Evolutionary conservation across 2,888 invertebrate species (phyloP).

Genomic region (Orchesella flavescens): DNA sequence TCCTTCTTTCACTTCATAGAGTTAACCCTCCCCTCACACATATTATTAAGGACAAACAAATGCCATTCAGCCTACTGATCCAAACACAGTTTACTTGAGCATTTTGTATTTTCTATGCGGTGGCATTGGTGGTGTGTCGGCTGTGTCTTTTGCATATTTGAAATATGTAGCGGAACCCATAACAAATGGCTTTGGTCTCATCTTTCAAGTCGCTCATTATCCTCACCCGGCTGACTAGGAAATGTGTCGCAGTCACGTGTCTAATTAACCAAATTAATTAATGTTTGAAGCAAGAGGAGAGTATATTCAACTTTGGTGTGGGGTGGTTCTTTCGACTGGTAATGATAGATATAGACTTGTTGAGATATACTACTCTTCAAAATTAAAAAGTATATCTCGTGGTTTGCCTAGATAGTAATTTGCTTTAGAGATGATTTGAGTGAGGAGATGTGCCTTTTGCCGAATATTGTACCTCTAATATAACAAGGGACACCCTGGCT

Average conservation of each 20-base stretch:
- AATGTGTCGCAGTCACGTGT: conserved; percentile 63
- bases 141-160: conserved; percentile 38
- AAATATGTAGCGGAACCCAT: conserved; percentile 57
- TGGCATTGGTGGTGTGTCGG: conserved; percentile 6
- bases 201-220: conserved; percentile 63
- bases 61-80: neutral
- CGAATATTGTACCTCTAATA: neutral
- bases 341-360: conserved; percentile 19
- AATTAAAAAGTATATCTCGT: conserved; percentile 19
- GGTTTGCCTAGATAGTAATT: conserved; percentile 32
- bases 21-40: neutral
- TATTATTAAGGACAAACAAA: neutral
- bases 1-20: neutral
- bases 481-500: conserved; percentile 22
- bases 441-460: conserved; percentile 15
- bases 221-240: conserved; percentile 58
- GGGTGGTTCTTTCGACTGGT: neutral
- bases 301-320: neutral
- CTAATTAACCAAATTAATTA: conserved; percentile 65
- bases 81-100: neutral
- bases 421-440: conserved; percentile 21
- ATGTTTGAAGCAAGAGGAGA: conserved; percentile 48
- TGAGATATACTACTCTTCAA: conserved; percentile 1
- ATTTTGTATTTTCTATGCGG: neutral
- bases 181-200: conserved; percentile 58